Evolutionary conservation across 1,140 invertebrate species (phyloP), one percentile per base, ranked within the genome.

Genomic region (Fopius arisanus): DNA sequence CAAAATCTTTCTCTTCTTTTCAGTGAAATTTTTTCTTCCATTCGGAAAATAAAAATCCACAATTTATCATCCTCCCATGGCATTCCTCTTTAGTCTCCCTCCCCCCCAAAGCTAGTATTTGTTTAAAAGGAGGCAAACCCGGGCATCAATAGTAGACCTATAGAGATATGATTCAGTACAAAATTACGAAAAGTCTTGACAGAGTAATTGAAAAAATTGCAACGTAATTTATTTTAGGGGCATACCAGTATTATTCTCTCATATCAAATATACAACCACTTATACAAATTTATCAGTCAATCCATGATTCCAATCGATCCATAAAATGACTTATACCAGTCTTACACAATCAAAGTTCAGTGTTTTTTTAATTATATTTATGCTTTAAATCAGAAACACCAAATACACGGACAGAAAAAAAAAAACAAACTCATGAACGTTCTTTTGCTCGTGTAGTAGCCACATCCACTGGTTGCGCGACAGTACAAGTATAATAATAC

Each of bases 341-440:
- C 72, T 72, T 69, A 73, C 66, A 69, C 43, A 19, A 51, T 6
- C 37, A 40, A 40, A 6, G 12, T 19, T 51, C 19, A 51, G 14
- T 51, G 43, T 51, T 51, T 16, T 48, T 77, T 78, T 28, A n/a
- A n/a, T n/a, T n/a, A 73, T 75, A 74, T 51, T 68, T 72, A 72
- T 77, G 72, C 65, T 68, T 51, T 28, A 23, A 62, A 73, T 65
- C 28, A 65, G 68, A 80, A 79, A 82, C 80, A 80, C 77, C 77
- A 81, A 77, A 81, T 74, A 78, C 80, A 84, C 84, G 78, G 84
- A 86, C 84, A 86, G 82, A 77, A 78, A 86, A 82, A 80, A 83
- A 82, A 26, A 51, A 2, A 19, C 14, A 59, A 28, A 59, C 28
- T 51, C n/a, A 51, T 51, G 14, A 51, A 51, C 5, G 43, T 51